phyloP scores from a whole-genome alignment of 2,113 vertebrate genomes.

The Hemibagrus wyckioides region DNA sequence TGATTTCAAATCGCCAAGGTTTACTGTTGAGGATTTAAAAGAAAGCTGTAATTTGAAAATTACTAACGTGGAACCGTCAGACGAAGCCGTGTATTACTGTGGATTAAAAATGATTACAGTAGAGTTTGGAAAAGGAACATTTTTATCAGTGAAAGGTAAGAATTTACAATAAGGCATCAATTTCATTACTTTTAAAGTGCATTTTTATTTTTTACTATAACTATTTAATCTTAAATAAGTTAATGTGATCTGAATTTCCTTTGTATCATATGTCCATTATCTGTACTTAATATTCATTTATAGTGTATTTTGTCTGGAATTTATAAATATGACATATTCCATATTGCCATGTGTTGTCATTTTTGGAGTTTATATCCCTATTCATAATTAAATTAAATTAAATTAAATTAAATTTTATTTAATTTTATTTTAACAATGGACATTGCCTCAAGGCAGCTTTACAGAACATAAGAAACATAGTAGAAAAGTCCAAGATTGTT shows the following conservation, averaged over 20 bases:
- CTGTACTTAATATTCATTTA: neutral
- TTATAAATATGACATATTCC: too few species aligned
- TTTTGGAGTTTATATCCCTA: too few species aligned
- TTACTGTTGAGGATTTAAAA: neutral
- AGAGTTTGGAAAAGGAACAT: constrained; percentile 36
- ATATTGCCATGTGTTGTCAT: too few species aligned
- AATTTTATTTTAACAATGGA: too few species aligned
- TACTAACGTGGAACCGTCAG: constrained; percentile 3
- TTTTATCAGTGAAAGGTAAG: constrained; percentile 30
- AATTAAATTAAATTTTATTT: too few species aligned
- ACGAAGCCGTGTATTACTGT: constrained; percentile 34
- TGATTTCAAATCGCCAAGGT: neutral
- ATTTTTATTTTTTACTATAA: neutral
- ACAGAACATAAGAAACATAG: too few species aligned
- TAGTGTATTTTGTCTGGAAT: too few species aligned
- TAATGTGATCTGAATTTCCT: neutral
- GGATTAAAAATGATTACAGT: neutral
- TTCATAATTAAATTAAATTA: too few species aligned
- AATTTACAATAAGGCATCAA: neutral
- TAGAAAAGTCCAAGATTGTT: too few species aligned
- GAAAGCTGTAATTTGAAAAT: constrained; percentile 4
- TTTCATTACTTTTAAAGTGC: neutral
- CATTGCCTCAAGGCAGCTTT: too few species aligned
- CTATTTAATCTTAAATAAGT: neutral
- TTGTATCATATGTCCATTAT: neutral